A percentile compares a stretch with the other conserved stretches of the same genome.
These are phyloP conservation scores for Emydoidea blandingii DNA, from an alignment of 2,797 vertebrate genomes.

Conservation along the genomic window DNA sequence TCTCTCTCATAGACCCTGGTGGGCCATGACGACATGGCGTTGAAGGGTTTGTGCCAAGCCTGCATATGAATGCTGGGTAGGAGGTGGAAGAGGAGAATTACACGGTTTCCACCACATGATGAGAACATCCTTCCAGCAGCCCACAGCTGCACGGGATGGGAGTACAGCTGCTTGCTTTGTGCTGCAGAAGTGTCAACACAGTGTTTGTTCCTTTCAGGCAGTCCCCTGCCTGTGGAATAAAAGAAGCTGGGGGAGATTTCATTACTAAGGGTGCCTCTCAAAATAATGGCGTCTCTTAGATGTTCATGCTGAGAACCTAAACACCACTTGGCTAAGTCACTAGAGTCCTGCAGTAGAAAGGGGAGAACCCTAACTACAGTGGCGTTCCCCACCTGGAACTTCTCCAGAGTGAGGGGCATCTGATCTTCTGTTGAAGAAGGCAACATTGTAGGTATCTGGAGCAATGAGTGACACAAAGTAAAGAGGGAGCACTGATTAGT, in stretches of 20 bases:
- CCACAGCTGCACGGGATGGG: slow-evolving; percentile 24
- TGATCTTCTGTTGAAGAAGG: not conserved
- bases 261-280: not conserved
- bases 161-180: not conserved
- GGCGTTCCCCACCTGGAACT: not conserved
- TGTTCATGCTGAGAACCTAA: not conserved
- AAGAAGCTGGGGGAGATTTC: not conserved
- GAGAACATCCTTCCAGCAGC: not conserved
- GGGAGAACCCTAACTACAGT: not conserved
- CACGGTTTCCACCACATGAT: not conserved
- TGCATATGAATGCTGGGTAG: not conserved
- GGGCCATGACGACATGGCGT: not conserved
- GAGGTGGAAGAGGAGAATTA: slow-evolving; percentile 42
- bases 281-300: slow-evolving; percentile 16
- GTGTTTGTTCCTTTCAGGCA: not conserved
- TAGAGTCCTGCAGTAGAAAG: not conserved
- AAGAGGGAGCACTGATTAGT: not conserved
- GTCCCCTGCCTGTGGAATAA: not conserved
- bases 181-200: not conserved
- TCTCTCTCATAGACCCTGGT: not conserved
- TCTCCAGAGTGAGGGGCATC: not conserved
- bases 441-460: not conserved
- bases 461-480: not conserved
- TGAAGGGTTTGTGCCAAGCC: slow-evolving; percentile 3
- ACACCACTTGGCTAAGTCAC: not conserved